Conservation (phyloP, 2,113 vertebrate genomes). For the Apeltes quadracus region DNA sequence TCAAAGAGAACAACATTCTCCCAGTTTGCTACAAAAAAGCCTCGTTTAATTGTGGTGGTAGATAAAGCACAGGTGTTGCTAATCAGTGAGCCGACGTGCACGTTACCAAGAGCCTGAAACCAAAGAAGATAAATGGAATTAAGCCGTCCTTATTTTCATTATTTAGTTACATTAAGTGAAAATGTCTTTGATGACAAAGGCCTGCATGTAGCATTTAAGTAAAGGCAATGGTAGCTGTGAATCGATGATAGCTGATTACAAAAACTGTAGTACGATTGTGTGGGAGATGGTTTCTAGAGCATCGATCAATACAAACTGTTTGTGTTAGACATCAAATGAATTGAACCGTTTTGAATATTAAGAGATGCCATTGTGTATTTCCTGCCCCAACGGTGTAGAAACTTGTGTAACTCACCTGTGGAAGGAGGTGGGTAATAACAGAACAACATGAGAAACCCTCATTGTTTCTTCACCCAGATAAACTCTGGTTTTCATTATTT, state of each 20-base stretch:
- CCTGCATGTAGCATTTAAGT: background rate
- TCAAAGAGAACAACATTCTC: background rate
- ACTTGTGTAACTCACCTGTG: background rate
- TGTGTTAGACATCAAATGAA: background rate
- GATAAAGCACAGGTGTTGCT: background rate
- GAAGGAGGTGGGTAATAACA: background rate
- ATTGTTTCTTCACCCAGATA: constrained; percentile 28
- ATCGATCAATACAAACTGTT: background rate
- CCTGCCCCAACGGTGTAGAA: background rate
- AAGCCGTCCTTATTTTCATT: background rate
- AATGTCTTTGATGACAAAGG: background rate
- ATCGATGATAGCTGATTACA: background rate
- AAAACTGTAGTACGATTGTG: background rate
- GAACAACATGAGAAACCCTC: constrained; percentile 34
- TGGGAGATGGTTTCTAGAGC: background rate
- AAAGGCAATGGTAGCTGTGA: background rate
- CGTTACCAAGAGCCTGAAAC: background rate
- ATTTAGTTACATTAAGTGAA: background rate
- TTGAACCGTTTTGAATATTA: background rate
- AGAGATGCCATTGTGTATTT: background rate
- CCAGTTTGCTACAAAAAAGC: background rate
- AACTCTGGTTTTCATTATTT: constrained; percentile 39
- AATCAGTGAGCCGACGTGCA: background rate
- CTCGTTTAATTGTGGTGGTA: background rate
- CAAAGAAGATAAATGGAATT: background rate